A percentile compares a stretch with the other conserved stretches of the same genome.
Evolutionary conservation across 2,113 vertebrate species (phyloP).

Genomic region (Sapayoa aenigma): DNA sequence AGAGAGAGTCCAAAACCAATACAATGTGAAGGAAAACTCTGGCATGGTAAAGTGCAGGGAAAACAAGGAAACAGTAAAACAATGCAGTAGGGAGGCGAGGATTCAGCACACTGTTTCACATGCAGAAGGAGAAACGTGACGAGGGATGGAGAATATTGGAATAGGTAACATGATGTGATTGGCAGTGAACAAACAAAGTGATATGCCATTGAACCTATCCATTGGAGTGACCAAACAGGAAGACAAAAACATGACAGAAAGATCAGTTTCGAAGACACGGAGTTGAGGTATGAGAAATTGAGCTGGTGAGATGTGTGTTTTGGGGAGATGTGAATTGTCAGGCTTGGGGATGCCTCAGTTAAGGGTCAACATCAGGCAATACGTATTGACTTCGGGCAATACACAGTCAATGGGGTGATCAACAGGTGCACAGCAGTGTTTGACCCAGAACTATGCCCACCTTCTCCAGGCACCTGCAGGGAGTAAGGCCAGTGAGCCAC

Average conservation of each 20-base stretch:
- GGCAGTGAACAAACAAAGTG: slow-evolving; percentile 21
- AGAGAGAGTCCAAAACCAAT: background rate
- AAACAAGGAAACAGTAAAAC: background rate
- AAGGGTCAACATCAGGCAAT: background rate
- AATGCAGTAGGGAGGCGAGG: background rate
- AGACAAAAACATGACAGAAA: background rate
- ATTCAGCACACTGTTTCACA: background rate
- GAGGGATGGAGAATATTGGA: background rate
- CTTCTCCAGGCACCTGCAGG: rapidly evolving
- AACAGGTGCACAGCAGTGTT: background rate
- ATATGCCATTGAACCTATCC: background rate
- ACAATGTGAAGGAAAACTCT: background rate
- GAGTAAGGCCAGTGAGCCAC: background rate
- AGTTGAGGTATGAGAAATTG: background rate
- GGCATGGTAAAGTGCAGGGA: rapidly evolving
- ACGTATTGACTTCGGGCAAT: background rate
- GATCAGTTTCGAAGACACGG: background rate
- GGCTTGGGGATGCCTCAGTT: background rate
- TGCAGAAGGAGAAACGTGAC: background rate
- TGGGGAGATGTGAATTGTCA: background rate
- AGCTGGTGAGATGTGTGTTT: background rate
- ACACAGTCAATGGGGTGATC: background rate
- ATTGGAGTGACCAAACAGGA: background rate
- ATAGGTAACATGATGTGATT: slow-evolving; percentile 2
- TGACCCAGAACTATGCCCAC: background rate